A percentile compares a stretch with the other conserved stretches of the same genome.
phyloP scores from a whole-genome alignment of 2,888 invertebrate genomes.

The Cylloceria caligata region DNA sequence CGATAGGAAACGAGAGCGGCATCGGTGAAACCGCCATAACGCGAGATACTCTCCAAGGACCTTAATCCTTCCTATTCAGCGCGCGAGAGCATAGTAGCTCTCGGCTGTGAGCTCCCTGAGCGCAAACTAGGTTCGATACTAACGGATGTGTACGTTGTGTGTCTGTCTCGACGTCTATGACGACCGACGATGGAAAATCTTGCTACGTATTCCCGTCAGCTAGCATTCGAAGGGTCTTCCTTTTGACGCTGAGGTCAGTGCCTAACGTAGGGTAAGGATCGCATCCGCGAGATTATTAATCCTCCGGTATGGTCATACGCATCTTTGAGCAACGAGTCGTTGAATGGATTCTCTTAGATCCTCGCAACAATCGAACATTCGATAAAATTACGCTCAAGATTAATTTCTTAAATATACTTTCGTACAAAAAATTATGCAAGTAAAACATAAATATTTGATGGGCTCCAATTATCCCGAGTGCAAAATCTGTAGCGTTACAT shows the following conservation, averaged over 20 bases:
- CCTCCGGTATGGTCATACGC: not conserved
- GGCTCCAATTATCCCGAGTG: too few species aligned
- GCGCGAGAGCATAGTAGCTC: conserved; percentile 55
- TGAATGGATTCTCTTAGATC: not conserved
- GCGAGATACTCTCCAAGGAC: conserved; percentile 75
- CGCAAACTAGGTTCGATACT: conserved; percentile 70
- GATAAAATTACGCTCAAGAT: not conserved
- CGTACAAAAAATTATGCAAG: not conserved
- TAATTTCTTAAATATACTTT: too few species aligned
- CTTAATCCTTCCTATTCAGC: conserved; percentile 74
- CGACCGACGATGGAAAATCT: not conserved
- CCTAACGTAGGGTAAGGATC: conserved; percentile 29
- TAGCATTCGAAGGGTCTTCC: conserved; percentile 75
- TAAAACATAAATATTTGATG: too few species aligned
- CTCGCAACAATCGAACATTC: not conserved
- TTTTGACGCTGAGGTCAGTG: conserved; percentile 74
- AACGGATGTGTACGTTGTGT: conserved; percentile 60
- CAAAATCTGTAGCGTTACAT: too few species aligned
- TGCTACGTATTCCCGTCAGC: conserved; percentile 1
- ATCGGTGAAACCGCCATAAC: conserved; percentile 61
- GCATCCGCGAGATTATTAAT: conserved; percentile 20
- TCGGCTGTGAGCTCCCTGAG: conserved; percentile 49
- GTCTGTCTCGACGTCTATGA: conserved; percentile 10
- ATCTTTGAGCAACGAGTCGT: conserved; percentile 10
- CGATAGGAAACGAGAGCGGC: conserved; percentile 35